phyloP scores from a whole-genome alignment of 1,140 invertebrate genomes.

The Chrysoperla carnea region DNA sequence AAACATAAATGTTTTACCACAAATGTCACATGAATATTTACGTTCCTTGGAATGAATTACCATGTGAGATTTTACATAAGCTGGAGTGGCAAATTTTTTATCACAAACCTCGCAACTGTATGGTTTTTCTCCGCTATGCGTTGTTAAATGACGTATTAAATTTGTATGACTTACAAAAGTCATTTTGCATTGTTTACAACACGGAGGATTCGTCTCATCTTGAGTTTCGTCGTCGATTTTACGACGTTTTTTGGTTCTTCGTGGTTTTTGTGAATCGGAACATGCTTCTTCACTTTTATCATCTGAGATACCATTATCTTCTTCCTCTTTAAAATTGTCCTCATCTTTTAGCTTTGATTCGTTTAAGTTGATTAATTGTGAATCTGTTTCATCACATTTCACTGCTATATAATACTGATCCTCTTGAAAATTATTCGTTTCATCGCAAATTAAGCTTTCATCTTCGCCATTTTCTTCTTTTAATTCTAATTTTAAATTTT shows the following conservation, averaged over 20 bases:
- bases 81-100: neutral
- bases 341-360: too few species aligned
- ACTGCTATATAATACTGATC: too few species aligned
- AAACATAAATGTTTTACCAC: neutral
- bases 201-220: neutral
- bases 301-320: too few species aligned
- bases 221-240: neutral
- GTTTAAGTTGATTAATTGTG: too few species aligned
- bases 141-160: neutral
- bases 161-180: neutral
- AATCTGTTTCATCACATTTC: too few species aligned
- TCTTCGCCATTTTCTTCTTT: slow-evolving; percentile 4
- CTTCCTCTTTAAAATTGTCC: too few species aligned
- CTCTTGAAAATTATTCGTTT: too few species aligned
- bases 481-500: neutral
- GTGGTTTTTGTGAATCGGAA: too few species aligned
- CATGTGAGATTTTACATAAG: neutral
- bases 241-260: neutral
- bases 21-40: neutral
- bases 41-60: neutral
- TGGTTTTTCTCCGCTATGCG: neutral
- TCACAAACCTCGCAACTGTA: neutral
- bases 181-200: neutral
- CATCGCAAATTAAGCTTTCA: neutral
- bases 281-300: too few species aligned